These are phyloP conservation scores for Caenorhabditis auriculariae DNA, from an alignment of 2,888 invertebrate genomes.

Conservation along the genomic window DNA sequence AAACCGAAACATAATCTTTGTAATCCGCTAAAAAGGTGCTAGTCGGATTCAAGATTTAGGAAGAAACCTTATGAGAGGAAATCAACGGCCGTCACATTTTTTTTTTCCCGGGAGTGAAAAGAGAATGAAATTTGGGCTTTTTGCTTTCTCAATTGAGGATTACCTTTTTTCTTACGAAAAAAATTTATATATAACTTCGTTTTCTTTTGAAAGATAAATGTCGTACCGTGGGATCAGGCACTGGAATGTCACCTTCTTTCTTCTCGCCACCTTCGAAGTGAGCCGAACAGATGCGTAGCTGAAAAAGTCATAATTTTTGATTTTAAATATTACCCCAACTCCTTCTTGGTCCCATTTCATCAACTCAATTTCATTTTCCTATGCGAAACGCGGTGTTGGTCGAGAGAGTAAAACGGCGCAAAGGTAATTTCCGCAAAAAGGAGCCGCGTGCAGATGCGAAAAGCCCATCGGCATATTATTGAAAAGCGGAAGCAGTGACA, in stretches of 20 bases:
- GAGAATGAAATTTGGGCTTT: conserved; percentile 2
- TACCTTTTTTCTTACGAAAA: background rate
- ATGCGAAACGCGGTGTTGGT: no score
- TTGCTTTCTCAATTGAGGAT: background rate
- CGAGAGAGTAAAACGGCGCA: no score
- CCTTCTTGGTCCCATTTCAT: background rate
- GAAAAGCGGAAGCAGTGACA: no score
- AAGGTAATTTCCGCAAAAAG: background rate
- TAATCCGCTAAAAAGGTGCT: background rate
- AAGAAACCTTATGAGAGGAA: conserved; percentile 3
- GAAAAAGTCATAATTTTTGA: conserved; percentile 24
- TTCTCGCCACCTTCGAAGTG: conserved; percentile 66
- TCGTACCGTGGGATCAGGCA: conserved; percentile 64
- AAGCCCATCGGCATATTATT: no score
- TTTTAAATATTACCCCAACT: no score
- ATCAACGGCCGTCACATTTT: background rate
- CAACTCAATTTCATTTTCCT: background rate
- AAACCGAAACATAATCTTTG: conserved; percentile 4
- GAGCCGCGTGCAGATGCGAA: background rate
- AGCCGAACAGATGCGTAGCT: conserved; percentile 66
- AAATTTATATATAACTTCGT: background rate
- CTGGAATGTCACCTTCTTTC: conserved; percentile 65
- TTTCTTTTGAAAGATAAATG: background rate
- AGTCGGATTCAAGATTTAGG: conserved; percentile 2
- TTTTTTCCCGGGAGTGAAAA: conserved; percentile 2